phyloP scores from a whole-genome alignment of 2,113 vertebrate genomes.

The Saccopteryx leptura region DNA sequence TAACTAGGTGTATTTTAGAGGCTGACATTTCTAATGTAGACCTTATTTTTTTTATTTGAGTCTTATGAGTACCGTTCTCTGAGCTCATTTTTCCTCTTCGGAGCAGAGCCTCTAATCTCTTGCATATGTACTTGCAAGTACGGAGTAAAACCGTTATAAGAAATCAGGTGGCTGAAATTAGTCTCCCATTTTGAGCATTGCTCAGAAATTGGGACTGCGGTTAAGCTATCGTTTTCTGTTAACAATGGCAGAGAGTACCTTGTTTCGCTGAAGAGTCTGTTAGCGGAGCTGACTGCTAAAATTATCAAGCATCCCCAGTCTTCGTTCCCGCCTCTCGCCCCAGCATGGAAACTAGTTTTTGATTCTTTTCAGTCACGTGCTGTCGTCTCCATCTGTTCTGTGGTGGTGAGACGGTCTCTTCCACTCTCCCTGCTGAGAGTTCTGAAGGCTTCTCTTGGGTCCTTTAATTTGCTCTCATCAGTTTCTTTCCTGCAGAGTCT shows the following conservation, averaged over 20 bases:
- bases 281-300: slow-evolving; percentile 8
- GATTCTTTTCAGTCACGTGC: background rate
- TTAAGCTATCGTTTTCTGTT: background rate
- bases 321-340: background rate
- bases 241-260: background rate
- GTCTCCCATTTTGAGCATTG: background rate
- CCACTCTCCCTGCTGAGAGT: background rate
- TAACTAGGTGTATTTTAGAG: background rate
- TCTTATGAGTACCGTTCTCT: background rate
- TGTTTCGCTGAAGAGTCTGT: background rate
- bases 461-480: background rate
- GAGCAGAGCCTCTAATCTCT: background rate
- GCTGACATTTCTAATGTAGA: background rate
- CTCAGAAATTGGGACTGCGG: background rate
- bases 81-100: background rate
- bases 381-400: background rate
- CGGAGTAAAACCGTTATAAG: background rate
- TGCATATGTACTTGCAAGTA: background rate
- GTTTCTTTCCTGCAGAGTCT: background rate
- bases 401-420: background rate
- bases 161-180: background rate
- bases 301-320: background rate
- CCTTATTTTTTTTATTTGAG: slow-evolving; percentile 9
- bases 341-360: background rate
- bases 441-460: background rate